Evolutionary conservation across 2,113 vertebrate genomes (phyloP), one percentile per base, ranked within the genome.

Genomic region (Sisor rabdophorus): DNA sequence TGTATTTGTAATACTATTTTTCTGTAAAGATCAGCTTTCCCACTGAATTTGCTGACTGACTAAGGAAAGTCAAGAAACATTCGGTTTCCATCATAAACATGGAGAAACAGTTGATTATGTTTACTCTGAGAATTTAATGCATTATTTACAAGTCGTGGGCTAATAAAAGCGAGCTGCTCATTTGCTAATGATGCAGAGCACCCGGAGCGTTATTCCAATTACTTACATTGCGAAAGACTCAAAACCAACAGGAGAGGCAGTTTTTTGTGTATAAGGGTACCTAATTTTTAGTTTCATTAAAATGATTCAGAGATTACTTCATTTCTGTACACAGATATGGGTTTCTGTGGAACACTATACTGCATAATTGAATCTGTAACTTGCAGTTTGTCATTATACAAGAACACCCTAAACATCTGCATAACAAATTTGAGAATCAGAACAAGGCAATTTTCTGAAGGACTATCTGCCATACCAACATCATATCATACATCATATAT

Each of bases 101-200:
- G 90, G 88, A 87, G n/a, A 87, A 85, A 86, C 86, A 92, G 88
- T 91, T 93, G 88, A 87, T 76, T 91, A 90, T 93, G 88, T 92
- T 92, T 90, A 90, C 91, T 88, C 91, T 92, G 93, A 92, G 90
- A 94, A 94, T 93, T 94, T 93, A 94, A 97, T 96, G 92, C 91
- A 95, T 96, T 97, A 97, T 96, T 97, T 95, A 98, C 94, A 95
- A 95, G 95, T 92, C 91, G 89, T 92, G 94, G 93, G 92, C 93
- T 97, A 95, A 97, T 96, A 94, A 95, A 96, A 97, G 91, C 93
- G 94, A 92, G 93, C 94, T 94, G 92, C 94, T 96, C 94, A 94
- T 98, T 98, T 95, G 90, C 94, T 96, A 96, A 96, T 97, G 95
- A 95, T 95, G 95, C 93, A 94, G 89, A 89, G 92, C 90, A 93